Evolutionary conservation across 2,113 vertebrate genomes (phyloP).

Genomic region (Candoia aspera): DNA sequence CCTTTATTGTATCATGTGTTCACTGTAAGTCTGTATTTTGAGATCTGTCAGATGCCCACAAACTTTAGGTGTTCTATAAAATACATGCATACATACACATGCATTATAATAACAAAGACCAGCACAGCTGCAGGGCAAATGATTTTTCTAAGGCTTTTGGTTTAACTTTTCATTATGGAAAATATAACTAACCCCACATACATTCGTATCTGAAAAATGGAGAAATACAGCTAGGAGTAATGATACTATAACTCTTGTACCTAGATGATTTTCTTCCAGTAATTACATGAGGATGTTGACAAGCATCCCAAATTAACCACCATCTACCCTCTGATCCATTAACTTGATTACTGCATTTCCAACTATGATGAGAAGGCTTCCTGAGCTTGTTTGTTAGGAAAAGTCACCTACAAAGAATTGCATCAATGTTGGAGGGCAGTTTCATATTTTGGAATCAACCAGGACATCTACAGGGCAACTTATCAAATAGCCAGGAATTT

Average conservation of each 20-base stretch:
- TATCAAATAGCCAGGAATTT: neutral
- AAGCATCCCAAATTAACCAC: neutral
- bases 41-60: neutral
- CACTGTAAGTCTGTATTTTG: neutral
- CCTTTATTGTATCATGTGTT: neutral
- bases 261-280: too few species aligned
- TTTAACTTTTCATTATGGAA: too few species aligned
- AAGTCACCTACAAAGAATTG: too few species aligned
- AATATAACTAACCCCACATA: too few species aligned
- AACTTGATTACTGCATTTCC: neutral
- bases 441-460: neutral
- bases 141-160: neutral
- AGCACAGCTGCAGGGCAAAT: neutral
- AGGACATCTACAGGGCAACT: neutral
- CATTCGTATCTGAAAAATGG: neutral
- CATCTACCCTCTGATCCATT: neutral
- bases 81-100: neutral
- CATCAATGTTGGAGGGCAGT: neutral
- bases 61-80: neutral
- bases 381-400: neutral
- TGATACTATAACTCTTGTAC: neutral
- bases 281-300: neutral
- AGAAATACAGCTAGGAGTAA: neutral
- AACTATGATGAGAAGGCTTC: neutral
- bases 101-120: neutral